Conservation (phyloP, 2,888 invertebrate species). For the Drosophila fulvimacula region DNA sequence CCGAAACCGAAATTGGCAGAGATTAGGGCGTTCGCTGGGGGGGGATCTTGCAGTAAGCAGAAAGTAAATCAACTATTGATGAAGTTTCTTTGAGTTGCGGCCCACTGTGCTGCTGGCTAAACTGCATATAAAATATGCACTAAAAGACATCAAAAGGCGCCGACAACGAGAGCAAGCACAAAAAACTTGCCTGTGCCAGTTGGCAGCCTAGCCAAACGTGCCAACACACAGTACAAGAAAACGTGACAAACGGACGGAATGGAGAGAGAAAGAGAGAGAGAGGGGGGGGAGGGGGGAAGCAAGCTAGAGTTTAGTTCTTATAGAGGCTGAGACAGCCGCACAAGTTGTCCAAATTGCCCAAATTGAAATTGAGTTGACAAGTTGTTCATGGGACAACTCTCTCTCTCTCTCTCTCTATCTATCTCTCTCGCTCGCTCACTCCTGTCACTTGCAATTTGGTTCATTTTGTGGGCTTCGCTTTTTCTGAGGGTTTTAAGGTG, state of each 20-base stretch:
- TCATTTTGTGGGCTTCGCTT: slow-evolving; percentile 13
- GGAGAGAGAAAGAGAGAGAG: slow-evolving; percentile 9
- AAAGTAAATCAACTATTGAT: slow-evolving; percentile 22
- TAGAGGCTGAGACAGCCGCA: slow-evolving; percentile 59
- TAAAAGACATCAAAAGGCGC: slow-evolving; percentile 72
- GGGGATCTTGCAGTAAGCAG: not conserved
- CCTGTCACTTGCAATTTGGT: slow-evolving; percentile 33
- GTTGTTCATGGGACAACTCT: slow-evolving; percentile 55
- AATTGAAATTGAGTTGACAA: slow-evolving; percentile 81
- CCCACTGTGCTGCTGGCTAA: slow-evolving; percentile 69
- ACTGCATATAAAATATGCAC: slow-evolving; percentile 80
- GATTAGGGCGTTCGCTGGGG: slow-evolving; percentile 9
- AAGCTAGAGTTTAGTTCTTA: slow-evolving; percentile 22
- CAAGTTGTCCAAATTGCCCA: slow-evolving; percentile 80
- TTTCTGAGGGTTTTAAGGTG: not conserved
- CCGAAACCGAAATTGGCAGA: not conserved
- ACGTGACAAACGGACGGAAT: slow-evolving; percentile 57
- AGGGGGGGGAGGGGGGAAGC: not conserved
- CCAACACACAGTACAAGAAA: slow-evolving; percentile 65
- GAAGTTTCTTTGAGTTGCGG: slow-evolving; percentile 12
- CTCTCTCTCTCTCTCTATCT: not conserved
- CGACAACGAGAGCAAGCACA: slow-evolving; percentile 57
- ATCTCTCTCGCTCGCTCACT: not conserved
- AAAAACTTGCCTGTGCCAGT: slow-evolving; percentile 69
- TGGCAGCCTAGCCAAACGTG: slow-evolving; percentile 68